Conservation (phyloP, 2,888 invertebrate species). For the Pycnomerus fuliginosus region DNA sequence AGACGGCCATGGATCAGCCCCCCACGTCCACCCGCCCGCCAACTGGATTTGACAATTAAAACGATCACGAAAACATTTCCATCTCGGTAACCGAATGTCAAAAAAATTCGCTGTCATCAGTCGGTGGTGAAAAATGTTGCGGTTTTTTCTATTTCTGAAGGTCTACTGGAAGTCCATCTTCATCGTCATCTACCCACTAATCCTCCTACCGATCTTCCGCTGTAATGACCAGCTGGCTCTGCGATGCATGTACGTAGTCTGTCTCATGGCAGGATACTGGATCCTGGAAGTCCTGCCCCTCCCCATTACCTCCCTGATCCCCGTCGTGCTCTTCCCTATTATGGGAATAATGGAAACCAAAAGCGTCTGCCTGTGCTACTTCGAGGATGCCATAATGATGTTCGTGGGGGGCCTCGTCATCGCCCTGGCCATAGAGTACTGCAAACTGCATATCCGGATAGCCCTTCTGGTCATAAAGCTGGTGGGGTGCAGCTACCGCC, state of each 20-base stretch:
- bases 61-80: too few species aligned
- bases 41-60: too few species aligned
- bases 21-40: too few species aligned
- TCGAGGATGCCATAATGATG: slow-evolving; percentile 83
- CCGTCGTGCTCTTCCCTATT: slow-evolving; percentile 77
- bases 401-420: slow-evolving; percentile 88
- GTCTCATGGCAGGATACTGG: slow-evolving; percentile 70
- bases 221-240: slow-evolving; percentile 59
- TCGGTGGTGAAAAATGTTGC: too few species aligned
- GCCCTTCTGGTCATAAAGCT: slow-evolving; percentile 74
- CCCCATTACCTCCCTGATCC: slow-evolving; percentile 80
- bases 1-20: too few species aligned
- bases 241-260: slow-evolving; percentile 76
- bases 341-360: slow-evolving; percentile 70
- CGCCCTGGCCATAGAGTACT: slow-evolving; percentile 86
- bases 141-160: too few species aligned
- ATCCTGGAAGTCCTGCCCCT: slow-evolving; percentile 79
- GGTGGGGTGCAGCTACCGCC: slow-evolving; percentile 58
- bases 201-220: slow-evolving; percentile 68
- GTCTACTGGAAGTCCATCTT: slow-evolving; percentile 76
- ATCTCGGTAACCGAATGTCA: too few species aligned
- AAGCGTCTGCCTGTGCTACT: slow-evolving; percentile 68
- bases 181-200: slow-evolving; percentile 67
- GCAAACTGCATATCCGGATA: slow-evolving; percentile 83
- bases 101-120: too few species aligned